Evolutionary conservation across 2,113 vertebrate species (phyloP).

Genomic region (Alligator mississippiensis): DNA sequence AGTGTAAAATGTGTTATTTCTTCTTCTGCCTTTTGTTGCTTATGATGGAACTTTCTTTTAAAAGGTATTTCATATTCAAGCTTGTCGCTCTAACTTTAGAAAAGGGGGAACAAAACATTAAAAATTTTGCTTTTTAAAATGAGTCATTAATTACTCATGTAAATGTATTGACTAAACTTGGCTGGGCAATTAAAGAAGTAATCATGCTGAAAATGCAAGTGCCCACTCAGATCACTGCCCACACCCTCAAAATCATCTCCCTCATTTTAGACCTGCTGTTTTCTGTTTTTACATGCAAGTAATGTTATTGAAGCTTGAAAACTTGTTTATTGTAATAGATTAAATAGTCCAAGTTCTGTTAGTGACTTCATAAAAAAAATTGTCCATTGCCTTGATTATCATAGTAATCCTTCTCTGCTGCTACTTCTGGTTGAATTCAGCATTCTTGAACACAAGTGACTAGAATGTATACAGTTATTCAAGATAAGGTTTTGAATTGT

Average conservation of each 20-base stretch:
- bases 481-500: no score
- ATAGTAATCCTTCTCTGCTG: no score
- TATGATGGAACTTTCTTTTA: constrained; percentile 32
- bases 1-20: neutral
- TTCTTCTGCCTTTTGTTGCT: constrained; percentile 9
- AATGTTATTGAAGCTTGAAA: constrained; percentile 5
- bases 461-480: no score
- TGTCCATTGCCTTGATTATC: no score
- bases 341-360: no score
- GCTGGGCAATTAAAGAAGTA: constrained; percentile 69
- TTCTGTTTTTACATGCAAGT: neutral
- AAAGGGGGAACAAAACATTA: constrained; percentile 52
- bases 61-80: constrained; percentile 48
- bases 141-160: constrained; percentile 66
- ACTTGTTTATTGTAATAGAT: no score
- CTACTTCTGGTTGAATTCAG: no score
- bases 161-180: constrained; percentile 69
- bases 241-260: constrained; percentile 50
- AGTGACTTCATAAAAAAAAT: no score
- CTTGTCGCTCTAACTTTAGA: constrained; percentile 54
- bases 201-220: constrained; percentile 68
- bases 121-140: constrained; percentile 56
- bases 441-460: no score
- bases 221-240: constrained; percentile 50
- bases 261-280: neutral